Base-by-base conservation (phyloP, 2,113 vertebrate genomes). In the Festucalex cinctus region DNA sequence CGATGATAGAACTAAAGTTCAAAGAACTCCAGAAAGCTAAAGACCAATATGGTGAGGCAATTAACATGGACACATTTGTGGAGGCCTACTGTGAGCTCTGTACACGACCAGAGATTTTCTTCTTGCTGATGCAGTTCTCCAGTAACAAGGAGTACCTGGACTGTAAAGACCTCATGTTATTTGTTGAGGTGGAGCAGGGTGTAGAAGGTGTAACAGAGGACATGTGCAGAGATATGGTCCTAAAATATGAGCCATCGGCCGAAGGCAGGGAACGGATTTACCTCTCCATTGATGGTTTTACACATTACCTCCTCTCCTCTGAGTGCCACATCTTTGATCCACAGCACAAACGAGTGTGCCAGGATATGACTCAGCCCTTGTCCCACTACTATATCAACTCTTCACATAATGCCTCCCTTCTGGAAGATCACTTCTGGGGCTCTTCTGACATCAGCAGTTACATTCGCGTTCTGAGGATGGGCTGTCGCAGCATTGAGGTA, bases 341-440 rank as follows among this genome's bases (percentile, higher is more conserved):
- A 0, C 94, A 95, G 86, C 95, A 96, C 89, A 94, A 94, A 82
- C 91, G 81, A 24, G 94, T 97, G 44, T 97, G 95, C 85, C 95
- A 97, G 85, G 94, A 97, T 79, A 96, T 96, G 95, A 93, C 82
- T 0, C 94, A 95, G 76, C 95, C 95, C 17, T 89, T 97, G 65
- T 96, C 95, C 54, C 95, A 97, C 79, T 97, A 97, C 87, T 97
- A 94, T 83, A 95, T 97, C 59, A 97, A 95, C 90, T 94, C 95
- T 13, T 95, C 95, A 44, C 95, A 94, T 81, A 94, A 94, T 20
- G 92, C 95, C 54, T 94, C 94, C 71, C 92, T 94, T 65, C 87
- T 94, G 41, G 95, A 95, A 81, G 95, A 95, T 83, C 94, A 94
- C 79, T 94, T 94, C 79, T 95, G 95, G 94, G 95, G 94, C 58